Percentiles rank a stretch among this genome's conserved stretches.
These are phyloP conservation scores for Bembecia ichneumoniformis DNA, from an alignment of 2,888 invertebrate genomes.

Conservation along the genomic window DNA sequence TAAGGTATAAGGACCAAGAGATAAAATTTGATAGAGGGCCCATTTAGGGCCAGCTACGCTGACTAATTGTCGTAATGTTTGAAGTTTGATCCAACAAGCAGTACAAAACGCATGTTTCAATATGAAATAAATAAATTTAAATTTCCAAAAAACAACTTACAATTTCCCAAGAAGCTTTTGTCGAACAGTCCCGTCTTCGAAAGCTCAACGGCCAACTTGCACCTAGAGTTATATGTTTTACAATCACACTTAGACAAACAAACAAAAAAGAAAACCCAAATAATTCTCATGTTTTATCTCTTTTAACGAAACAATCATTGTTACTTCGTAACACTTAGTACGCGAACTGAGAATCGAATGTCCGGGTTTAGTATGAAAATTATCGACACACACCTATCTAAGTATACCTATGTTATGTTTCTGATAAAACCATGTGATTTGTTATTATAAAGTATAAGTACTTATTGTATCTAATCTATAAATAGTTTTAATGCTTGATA, in stretches of 20 bases:
- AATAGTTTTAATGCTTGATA: not conserved
- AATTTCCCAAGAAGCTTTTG: conserved; percentile 38
- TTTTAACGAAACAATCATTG: not conserved
- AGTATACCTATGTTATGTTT: not conserved
- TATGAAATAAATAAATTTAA: too few relatives aligned
- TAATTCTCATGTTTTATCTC: not conserved
- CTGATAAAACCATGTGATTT: too few relatives aligned
- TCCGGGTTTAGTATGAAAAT: not conserved
- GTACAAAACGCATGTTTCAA: too few relatives aligned
- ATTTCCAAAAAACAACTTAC: conserved; percentile 44
- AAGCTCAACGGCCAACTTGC: conserved; percentile 27
- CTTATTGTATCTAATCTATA: not conserved
- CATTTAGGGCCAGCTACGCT: too few relatives aligned
- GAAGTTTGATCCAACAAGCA: too few relatives aligned
- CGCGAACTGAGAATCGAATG: not conserved
- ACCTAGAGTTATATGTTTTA: conserved; percentile 31
- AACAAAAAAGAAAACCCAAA: conserved; percentile 3
- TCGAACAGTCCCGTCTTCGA: conserved; percentile 22
- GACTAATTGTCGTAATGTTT: too few relatives aligned
- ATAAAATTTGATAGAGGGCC: too few relatives aligned
- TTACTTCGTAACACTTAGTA: not conserved
- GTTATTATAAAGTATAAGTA: too few relatives aligned
- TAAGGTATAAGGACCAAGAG: too few relatives aligned
- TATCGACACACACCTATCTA: not conserved
- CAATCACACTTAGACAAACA: conserved; percentile 14